Percentiles rank a stretch among this genome's conserved stretches.
These are phyloP conservation scores for Galleria mellonella DNA, from an alignment of 1,140 invertebrate genomes.

Conservation along the genomic window DNA sequence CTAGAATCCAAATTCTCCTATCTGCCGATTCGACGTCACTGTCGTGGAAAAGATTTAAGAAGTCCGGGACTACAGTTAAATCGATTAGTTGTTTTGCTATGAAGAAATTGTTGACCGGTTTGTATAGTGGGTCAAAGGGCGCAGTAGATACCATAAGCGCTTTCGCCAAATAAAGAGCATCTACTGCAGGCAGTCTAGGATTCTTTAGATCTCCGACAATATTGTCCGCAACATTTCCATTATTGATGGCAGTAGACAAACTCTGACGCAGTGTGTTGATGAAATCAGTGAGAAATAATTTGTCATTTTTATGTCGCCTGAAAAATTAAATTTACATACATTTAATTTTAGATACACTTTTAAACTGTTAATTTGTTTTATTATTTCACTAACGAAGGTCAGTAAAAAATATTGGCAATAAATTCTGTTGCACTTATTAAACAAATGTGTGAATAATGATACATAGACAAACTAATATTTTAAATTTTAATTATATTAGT, in stretches of 20 bases:
- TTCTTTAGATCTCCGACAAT: conserved; percentile 20
- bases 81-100: conserved; percentile 81
- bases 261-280: conserved; percentile 59
- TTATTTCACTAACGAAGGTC: too few relatives aligned
- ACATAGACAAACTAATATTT: too few relatives aligned
- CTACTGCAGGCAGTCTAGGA: conserved; percentile 78
- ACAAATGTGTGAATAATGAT: too few relatives aligned
- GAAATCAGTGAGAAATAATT: conserved; percentile 59
- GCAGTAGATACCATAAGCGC: conserved; percentile 78
- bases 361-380: too few relatives aligned
- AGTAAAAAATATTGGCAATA: too few relatives aligned
- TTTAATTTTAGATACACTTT: too few relatives aligned
- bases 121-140: conserved; percentile 81
- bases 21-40: conserved; percentile 76
- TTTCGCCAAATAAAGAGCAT: conserved; percentile 81
- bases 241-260: conserved; percentile 43
- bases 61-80: conserved; percentile 84
- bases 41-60: conserved; percentile 83
- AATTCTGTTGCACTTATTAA: too few relatives aligned
- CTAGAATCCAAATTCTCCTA: conserved; percentile 81
- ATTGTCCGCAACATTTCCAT: conserved; percentile 9
- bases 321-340: conserved; percentile 12
- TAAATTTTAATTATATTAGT: too few relatives aligned
- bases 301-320: conserved; percentile 73
- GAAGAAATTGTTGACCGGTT: conserved; percentile 80